Conservation (phyloP, 2,113 vertebrate species). For the Phyllopteryx taeniolatus region DNA sequence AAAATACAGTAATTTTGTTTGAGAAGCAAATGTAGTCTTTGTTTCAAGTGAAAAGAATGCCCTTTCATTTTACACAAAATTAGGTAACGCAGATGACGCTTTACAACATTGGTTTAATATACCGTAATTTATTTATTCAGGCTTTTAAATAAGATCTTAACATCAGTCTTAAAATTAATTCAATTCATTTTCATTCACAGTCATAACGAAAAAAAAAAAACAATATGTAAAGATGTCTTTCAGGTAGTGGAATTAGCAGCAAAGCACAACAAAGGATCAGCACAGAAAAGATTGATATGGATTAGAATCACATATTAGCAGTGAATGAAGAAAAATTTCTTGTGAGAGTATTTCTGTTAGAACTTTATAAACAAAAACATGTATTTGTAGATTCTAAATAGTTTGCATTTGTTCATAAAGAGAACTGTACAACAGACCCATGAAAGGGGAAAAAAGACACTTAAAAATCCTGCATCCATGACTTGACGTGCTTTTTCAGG, state of each 20-base stretch:
- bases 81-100: constrained; percentile 21
- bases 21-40: not conserved
- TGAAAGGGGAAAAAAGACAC: constrained; percentile 19
- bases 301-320: constrained; percentile 18
- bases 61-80: constrained; percentile 13
- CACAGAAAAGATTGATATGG: constrained; percentile 26
- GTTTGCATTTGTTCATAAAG: constrained; percentile 47
- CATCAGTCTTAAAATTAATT: constrained; percentile 60
- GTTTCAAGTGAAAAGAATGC: not conserved
- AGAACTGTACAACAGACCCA: constrained; percentile 63
- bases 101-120: constrained; percentile 45
- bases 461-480: constrained; percentile 58
- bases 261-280: constrained; percentile 51
- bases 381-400: constrained; percentile 30
- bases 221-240: constrained; percentile 67
- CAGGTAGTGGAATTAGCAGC: constrained; percentile 72
- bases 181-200: constrained; percentile 72
- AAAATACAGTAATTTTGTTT: not conserved
- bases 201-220: constrained; percentile 50
- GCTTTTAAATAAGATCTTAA: constrained; percentile 74
- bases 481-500: constrained; percentile 28
- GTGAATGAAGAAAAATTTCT: constrained; percentile 35
- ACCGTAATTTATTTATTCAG: constrained; percentile 67
- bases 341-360: constrained; percentile 43
- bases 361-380: constrained; percentile 40